Evolutionary conservation across 2,113 vertebrate species (phyloP).

Genomic region (Protobothrops mucrosquamatus): DNA sequence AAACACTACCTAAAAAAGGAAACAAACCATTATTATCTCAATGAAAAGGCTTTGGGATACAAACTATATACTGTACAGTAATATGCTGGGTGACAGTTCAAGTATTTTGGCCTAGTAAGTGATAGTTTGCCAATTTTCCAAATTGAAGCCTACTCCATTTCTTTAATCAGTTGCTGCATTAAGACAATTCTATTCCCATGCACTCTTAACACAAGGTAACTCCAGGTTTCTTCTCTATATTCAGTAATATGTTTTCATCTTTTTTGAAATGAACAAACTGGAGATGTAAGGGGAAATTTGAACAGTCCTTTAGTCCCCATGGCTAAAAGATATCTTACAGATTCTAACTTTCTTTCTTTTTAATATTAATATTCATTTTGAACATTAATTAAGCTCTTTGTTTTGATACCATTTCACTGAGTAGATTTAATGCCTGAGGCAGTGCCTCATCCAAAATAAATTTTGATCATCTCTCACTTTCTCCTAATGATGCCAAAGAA

Average conservation of each 20-base stretch:
- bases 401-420: conserved; percentile 22
- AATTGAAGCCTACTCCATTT: not conserved
- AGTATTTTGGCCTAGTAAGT: not conserved
- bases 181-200: not conserved
- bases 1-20: conserved; percentile 23
- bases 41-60: not conserved
- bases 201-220: not conserved
- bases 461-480: conserved; percentile 17
- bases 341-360: conserved; percentile 43
- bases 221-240: not conserved
- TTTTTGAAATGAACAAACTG: not conserved
- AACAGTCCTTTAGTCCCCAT: not conserved
- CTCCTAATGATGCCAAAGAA: conserved; percentile 8
- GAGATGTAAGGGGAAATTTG: not conserved
- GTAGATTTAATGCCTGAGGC: not conserved
- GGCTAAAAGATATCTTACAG: not conserved
- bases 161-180: not conserved
- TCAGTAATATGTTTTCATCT: not conserved
- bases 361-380: conserved; percentile 23
- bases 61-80: not conserved
- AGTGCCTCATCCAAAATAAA: conserved; percentile 29
- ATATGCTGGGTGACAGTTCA: not conserved
- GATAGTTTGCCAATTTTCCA: not conserved
- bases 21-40: not conserved
- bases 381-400: conserved; percentile 23